Percentiles rank a stretch among this genome's conserved stretches.
Evolutionary conservation across 2,113 vertebrate genomes (phyloP).

Genomic region (Turnix velox): DNA sequence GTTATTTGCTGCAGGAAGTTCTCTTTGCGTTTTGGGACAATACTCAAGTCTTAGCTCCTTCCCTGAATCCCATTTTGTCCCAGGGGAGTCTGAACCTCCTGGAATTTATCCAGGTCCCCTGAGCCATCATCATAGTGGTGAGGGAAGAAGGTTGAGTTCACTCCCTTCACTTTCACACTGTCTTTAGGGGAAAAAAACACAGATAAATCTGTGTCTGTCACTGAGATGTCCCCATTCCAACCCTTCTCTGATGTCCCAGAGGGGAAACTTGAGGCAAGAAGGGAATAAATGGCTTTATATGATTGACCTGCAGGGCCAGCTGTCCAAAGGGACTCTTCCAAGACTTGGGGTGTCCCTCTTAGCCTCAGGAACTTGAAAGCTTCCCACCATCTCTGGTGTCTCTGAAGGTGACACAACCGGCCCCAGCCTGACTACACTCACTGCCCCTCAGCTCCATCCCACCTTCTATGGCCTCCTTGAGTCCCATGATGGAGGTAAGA

Average conservation of each 20-base stretch:
- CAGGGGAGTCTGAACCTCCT: background rate
- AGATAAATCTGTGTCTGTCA: background rate
- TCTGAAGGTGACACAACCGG: background rate
- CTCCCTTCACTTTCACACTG: accelerated
- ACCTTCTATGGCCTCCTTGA: background rate
- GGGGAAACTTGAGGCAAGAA: background rate
- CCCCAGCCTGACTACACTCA: background rate
- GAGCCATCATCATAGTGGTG: background rate
- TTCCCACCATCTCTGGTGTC: background rate
- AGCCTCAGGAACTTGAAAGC: background rate
- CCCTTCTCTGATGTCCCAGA: background rate
- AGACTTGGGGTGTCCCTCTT: background rate
- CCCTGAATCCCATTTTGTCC: background rate
- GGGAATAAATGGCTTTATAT: accelerated
- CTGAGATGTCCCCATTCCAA: accelerated
- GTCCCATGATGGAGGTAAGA: accelerated
- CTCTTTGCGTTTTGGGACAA: background rate
- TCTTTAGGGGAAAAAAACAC: background rate
- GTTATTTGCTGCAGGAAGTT: background rate
- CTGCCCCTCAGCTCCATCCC: background rate
- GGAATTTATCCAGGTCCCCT: background rate
- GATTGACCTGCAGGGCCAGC: background rate
- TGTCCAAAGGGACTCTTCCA: accelerated
- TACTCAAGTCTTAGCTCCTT: background rate
- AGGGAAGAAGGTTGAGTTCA: background rate